Evolutionary conservation across 2,113 vertebrate genomes (phyloP).

Genomic region (Notechis scutatus): DNA sequence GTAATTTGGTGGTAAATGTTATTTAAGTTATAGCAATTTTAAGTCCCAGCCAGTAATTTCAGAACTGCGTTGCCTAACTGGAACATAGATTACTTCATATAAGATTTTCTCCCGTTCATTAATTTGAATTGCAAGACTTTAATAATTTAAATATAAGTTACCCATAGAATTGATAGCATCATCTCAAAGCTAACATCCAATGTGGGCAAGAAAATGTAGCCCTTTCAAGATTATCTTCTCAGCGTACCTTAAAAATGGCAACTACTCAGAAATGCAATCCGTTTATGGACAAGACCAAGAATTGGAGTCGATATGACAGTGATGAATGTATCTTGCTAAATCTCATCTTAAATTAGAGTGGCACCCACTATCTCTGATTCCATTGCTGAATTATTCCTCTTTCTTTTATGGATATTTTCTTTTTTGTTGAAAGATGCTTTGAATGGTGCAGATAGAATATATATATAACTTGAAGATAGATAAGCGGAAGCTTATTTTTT

Average conservation of each 20-base stretch:
- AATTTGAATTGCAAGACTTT: neutral
- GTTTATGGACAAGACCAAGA: neutral
- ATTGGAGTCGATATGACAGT: neutral
- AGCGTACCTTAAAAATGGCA: neutral
- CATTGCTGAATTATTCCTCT: neutral
- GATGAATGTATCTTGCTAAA: neutral
- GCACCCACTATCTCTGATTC: neutral
- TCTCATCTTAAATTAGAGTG: neutral
- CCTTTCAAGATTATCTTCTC: neutral
- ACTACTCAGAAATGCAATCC: neutral
- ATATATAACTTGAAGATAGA: neutral
- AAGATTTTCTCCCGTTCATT: neutral
- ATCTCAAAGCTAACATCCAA: neutral
- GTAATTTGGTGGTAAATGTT: neutral
- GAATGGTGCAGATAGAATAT: neutral
- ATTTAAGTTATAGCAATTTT: neutral
- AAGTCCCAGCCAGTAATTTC: neutral
- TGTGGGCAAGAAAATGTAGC: neutral
- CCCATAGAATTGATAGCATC: neutral
- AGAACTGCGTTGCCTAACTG: neutral
- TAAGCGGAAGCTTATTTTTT: constrained; percentile 13
- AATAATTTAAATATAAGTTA: neutral
- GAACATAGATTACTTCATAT: neutral
- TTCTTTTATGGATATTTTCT: neutral
- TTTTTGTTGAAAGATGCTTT: neutral